Conservation (phyloP, 2,113 vertebrate species). For the Pseudolaguvia tuberculata region DNA sequence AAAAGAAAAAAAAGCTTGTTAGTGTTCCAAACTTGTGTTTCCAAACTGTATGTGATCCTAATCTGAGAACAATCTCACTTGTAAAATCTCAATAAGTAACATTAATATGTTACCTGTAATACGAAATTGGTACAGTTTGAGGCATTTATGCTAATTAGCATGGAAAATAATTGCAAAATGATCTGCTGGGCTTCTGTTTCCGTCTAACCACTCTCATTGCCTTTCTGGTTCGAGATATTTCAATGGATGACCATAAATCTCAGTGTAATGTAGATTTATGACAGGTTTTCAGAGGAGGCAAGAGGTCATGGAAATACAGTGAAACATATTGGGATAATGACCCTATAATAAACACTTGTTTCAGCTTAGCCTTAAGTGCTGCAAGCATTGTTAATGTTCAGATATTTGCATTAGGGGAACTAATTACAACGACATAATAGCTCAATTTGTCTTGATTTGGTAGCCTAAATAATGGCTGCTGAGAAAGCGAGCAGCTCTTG, state of each 20-base stretch:
- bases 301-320: constrained; percentile 61
- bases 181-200: constrained; percentile 59
- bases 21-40: neutral
- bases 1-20: neutral
- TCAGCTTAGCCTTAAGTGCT: constrained; percentile 17
- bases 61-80: too few relatives aligned
- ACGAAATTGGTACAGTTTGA: constrained; percentile 61
- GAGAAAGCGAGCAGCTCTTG: constrained; percentile 36
- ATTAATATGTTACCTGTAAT: constrained; percentile 57
- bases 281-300: constrained; percentile 56
- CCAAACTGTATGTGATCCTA: too few relatives aligned
- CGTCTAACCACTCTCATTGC: constrained; percentile 71
- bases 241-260: constrained; percentile 66
- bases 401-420: constrained; percentile 42
- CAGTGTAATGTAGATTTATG: constrained; percentile 65
- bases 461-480: constrained; percentile 30
- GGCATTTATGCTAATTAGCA: constrained; percentile 68
- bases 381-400: constrained; percentile 34
- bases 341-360: constrained; percentile 55
- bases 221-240: constrained; percentile 67
- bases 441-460: constrained; percentile 49
- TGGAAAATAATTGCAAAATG: constrained; percentile 57
- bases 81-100: constrained; percentile 38
- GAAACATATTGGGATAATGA: constrained; percentile 61
- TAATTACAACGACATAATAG: constrained; percentile 51